These are phyloP conservation scores for Drosophila kurseongensis DNA, from an alignment of 1,140 invertebrate genomes.

Conservation along the genomic window DNA sequence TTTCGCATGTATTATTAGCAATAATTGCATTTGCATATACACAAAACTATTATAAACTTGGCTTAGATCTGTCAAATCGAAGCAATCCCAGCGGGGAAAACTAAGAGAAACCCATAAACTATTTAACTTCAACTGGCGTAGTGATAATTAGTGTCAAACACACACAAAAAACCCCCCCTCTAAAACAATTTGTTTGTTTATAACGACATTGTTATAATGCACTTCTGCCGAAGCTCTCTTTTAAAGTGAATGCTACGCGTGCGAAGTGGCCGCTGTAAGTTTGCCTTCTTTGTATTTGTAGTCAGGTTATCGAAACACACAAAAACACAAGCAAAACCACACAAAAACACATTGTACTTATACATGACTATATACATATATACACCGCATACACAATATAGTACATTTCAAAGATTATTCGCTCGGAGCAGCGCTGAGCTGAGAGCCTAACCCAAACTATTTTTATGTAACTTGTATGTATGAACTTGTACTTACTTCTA, in stretches of 20 bases:
- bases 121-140: constrained; percentile 79
- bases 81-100: constrained; percentile 44
- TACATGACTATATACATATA: constrained; percentile 36
- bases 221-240: constrained; percentile 56
- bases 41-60: constrained; percentile 54
- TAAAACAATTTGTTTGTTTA: constrained; percentile 41
- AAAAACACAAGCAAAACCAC: constrained; percentile 35
- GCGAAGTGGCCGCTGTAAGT: constrained; percentile 69
- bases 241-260: constrained; percentile 57
- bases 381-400: constrained; percentile 31
- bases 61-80: constrained; percentile 64
- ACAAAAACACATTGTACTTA: constrained; percentile 60
- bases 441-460: constrained; percentile 49
- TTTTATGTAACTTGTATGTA: constrained; percentile 77
- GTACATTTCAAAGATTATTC: constrained; percentile 39
- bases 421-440: constrained; percentile 38
- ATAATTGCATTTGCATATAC: constrained; percentile 68
- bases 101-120: constrained; percentile 45
- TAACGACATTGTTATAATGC: constrained; percentile 48
- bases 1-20: constrained; percentile 75
- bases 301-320: constrained; percentile 26
- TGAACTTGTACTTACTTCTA: constrained; percentile 70
- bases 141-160: constrained; percentile 83
- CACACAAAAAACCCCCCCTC: constrained; percentile 59
- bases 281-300: constrained; percentile 66